Conservation (phyloP, 1,140 invertebrate species). For the Acromyrmex charruanus region DNA sequence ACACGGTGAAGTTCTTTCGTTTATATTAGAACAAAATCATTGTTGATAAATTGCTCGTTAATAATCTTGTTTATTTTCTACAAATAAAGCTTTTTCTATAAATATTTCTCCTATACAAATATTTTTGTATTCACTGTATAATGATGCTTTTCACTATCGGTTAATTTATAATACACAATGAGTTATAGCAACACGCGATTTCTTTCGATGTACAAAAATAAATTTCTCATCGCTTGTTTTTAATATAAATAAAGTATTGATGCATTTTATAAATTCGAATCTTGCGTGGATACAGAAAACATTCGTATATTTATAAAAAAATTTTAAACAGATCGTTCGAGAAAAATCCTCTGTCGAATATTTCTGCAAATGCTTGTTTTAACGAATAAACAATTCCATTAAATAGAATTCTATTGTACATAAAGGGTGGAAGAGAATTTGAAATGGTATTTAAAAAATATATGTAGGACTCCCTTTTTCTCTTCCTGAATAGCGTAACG, state of each 20-base stretch:
- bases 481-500: background rate
- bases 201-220: background rate
- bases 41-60: too few species aligned
- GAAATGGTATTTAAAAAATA: conserved; percentile 5
- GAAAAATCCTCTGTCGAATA: background rate
- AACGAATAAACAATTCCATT: background rate
- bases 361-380: background rate
- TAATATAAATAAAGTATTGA: background rate
- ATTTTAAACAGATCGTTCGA: background rate
- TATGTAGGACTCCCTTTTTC: background rate
- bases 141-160: background rate
- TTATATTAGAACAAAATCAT: too few species aligned
- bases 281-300: background rate
- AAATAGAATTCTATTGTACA: background rate
- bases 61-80: too few species aligned
- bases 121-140: too few species aligned
- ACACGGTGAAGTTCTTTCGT: too few species aligned
- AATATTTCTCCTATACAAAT: too few species aligned
- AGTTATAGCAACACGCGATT: background rate
- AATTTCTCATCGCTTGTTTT: background rate
- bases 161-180: background rate
- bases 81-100: too few species aligned
- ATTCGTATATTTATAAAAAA: background rate
- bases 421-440: background rate
- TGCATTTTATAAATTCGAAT: conserved; percentile 1